Conservation (phyloP, 2,888 invertebrate genomes). For the Drosophila leonis region DNA sequence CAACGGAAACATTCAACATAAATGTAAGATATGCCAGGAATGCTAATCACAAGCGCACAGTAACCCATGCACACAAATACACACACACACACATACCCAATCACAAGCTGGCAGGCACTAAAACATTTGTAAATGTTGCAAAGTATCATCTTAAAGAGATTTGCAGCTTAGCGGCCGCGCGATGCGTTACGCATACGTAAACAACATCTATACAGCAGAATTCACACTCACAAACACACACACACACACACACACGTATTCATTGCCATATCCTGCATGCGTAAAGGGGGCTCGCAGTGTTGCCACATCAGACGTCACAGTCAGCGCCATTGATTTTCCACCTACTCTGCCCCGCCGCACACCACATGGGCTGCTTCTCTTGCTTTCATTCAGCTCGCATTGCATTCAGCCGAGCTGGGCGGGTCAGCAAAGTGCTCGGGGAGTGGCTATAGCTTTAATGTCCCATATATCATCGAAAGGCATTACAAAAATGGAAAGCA, state of each 20-base stretch:
- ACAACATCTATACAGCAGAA: slow-evolving; percentile 54
- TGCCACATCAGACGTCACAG: slow-evolving; percentile 44
- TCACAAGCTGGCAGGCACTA: slow-evolving; percentile 57
- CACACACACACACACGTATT: slow-evolving; percentile 2
- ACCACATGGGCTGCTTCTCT: neutral
- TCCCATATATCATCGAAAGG: slow-evolving; percentile 62
- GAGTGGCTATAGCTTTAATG: slow-evolving; percentile 45
- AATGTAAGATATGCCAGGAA: slow-evolving; percentile 82
- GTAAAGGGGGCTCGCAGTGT: slow-evolving; percentile 47
- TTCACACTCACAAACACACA: slow-evolving; percentile 6
- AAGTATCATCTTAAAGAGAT: slow-evolving; percentile 84
- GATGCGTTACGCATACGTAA: slow-evolving; percentile 83
- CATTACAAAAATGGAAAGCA: slow-evolving; percentile 23
- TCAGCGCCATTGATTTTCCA: slow-evolving; percentile 66
- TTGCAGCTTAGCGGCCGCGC: slow-evolving; percentile 84
- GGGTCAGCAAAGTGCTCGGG: slow-evolving; percentile 29
- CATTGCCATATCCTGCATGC: slow-evolving; percentile 31
- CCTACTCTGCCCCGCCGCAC: neutral
- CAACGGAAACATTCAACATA: slow-evolving; percentile 80
- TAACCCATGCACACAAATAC: slow-evolving; percentile 22
- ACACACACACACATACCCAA: slow-evolving; percentile 16
- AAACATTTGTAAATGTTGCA: slow-evolving; percentile 82
- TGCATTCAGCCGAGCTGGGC: slow-evolving; percentile 43
- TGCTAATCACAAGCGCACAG: slow-evolving; percentile 77
- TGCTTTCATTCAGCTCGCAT: slow-evolving; percentile 17